phyloP scores from a whole-genome alignment of 2,888 invertebrate genomes.

The Drosophila macrothrix region DNA sequence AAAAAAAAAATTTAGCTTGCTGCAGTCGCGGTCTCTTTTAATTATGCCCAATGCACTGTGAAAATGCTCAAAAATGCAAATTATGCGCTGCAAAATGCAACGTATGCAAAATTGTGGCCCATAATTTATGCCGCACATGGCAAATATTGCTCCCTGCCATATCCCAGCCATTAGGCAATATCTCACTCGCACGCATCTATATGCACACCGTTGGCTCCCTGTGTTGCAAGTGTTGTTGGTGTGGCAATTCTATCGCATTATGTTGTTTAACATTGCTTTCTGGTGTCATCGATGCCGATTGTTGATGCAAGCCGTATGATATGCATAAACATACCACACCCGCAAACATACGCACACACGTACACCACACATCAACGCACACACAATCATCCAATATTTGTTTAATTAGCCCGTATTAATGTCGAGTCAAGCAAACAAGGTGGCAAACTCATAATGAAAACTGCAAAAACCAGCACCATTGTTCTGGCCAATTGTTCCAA shows the following conservation, averaged over 20 bases:
- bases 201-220: slow-evolving; percentile 12
- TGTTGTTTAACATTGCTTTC: slow-evolving; percentile 66
- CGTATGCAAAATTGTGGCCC: slow-evolving; percentile 65
- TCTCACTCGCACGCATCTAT: slow-evolving; percentile 7
- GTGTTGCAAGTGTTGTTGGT: slow-evolving; percentile 20
- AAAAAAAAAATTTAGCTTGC: slow-evolving; percentile 1
- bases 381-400: slow-evolving; percentile 54
- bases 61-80: slow-evolving; percentile 79
- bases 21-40: slow-evolving; percentile 52
- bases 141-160: background rate
- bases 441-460: slow-evolving; percentile 54
- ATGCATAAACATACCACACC: slow-evolving; percentile 40
- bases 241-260: slow-evolving; percentile 57
- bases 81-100: slow-evolving; percentile 74
- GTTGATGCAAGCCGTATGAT: slow-evolving; percentile 64
- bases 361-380: background rate
- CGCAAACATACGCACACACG: slow-evolving; percentile 1
- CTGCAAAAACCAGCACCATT: slow-evolving; percentile 47
- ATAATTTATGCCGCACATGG: slow-evolving; percentile 69
- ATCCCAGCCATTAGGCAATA: background rate
- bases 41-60: slow-evolving; percentile 75
- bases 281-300: slow-evolving; percentile 58
- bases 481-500: slow-evolving; percentile 52
- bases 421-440: slow-evolving; percentile 70
- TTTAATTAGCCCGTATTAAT: slow-evolving; percentile 79